phyloP scores from a whole-genome alignment of 2,888 invertebrate genomes.

The Blastobasis adustella region DNA sequence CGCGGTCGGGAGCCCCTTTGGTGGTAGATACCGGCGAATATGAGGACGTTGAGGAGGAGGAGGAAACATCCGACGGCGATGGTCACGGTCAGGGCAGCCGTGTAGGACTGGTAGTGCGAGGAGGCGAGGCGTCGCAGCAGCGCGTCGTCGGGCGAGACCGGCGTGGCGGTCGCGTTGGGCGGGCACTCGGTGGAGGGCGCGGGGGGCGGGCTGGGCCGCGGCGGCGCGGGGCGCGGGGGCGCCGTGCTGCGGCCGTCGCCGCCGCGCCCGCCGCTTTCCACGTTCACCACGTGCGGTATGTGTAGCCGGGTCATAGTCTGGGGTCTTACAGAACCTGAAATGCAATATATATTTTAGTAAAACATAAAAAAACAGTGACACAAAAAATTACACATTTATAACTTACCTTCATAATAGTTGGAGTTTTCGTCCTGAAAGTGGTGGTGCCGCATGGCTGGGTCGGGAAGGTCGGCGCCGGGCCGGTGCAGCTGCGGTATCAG shows the following conservation, averaged over 20 bases:
- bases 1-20: constrained; percentile 84
- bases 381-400: background rate
- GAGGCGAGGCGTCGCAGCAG: constrained; percentile 84
- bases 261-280: constrained; percentile 40
- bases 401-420: constrained; percentile 85
- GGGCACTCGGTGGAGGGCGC: constrained; percentile 84
- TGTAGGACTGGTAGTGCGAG: constrained; percentile 91
- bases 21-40: constrained; percentile 92
- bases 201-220: constrained; percentile 52
- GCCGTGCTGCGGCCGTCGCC: constrained; percentile 50
- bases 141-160: constrained; percentile 77
- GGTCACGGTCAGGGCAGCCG: constrained; percentile 90
- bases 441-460: constrained; percentile 90
- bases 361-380: background rate
- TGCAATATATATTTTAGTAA: background rate
- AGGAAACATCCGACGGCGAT: constrained; percentile 91
- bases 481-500: constrained; percentile 92
- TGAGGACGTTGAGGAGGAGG: constrained; percentile 85
- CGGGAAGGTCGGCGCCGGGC: constrained; percentile 82
- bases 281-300: constrained; percentile 71
- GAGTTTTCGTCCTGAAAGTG: constrained; percentile 89
- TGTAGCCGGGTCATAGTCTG: constrained; percentile 82
- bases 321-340: constrained; percentile 82
- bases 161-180: constrained; percentile 71
- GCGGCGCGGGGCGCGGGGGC: constrained; percentile 59